Percentiles rank a stretch among this genome's conserved stretches.
These are phyloP conservation scores for Rousettus madagascariensis DNA, from an alignment of 2,797 vertebrate species.

Conservation along the genomic window DNA sequence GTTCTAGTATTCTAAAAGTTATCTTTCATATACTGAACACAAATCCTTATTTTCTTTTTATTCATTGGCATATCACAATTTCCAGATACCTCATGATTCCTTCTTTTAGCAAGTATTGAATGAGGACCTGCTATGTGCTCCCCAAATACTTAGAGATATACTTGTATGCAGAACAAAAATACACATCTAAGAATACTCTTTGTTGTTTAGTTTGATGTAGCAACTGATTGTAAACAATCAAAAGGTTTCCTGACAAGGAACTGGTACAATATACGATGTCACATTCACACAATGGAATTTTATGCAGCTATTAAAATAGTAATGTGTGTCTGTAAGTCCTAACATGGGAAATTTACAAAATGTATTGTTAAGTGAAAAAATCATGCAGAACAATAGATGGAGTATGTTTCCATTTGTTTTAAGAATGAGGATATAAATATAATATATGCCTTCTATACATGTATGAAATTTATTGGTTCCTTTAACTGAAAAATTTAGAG, in stretches of 20 bases:
- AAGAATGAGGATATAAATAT: background rate
- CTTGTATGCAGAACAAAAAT: background rate
- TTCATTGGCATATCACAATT: background rate
- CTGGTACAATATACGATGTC: background rate
- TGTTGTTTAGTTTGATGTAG: background rate
- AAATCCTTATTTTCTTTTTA: background rate
- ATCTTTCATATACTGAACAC: background rate
- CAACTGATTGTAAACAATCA: background rate
- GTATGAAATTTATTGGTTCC: background rate
- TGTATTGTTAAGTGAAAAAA: background rate
- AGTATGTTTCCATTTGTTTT: background rate
- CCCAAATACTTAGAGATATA: background rate
- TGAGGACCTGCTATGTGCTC: background rate
- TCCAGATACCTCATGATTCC: background rate
- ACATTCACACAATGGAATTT: background rate
- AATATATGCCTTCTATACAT: background rate
- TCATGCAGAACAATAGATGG: background rate
- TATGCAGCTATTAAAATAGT: background rate
- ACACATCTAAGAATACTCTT: background rate
- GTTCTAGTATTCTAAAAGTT: constrained; percentile 18
- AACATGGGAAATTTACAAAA: background rate
- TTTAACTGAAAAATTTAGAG: background rate
- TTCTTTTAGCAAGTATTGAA: background rate
- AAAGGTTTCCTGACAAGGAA: background rate
- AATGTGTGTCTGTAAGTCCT: background rate